Percentiles rank a stretch among this genome's conserved stretches.
Conservation (phyloP, 2,113 vertebrate species). For the Craseonycteris thonglongyai region DNA sequence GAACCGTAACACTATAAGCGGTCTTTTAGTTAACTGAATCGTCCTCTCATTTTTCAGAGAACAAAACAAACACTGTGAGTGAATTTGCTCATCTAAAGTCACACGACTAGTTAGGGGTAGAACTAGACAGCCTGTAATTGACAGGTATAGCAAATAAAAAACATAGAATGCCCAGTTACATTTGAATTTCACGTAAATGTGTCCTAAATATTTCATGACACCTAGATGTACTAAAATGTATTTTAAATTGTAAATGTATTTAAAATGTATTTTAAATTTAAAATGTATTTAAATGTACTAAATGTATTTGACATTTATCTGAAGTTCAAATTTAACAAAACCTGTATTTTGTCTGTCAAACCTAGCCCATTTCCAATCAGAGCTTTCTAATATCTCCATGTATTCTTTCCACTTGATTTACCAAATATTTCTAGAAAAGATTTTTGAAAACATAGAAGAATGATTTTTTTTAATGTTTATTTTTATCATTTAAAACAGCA, state of each 20-base stretch:
- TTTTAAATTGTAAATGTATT: no score
- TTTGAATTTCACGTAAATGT: not conserved
- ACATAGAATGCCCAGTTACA: not conserved
- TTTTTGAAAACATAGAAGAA: not conserved
- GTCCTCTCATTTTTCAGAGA: not conserved
- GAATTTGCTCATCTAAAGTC: not conserved
- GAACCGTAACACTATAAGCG: not conserved
- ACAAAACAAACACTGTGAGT: not conserved
- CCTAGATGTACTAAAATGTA: not conserved
- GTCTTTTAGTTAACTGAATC: not conserved
- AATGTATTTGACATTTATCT: not conserved
- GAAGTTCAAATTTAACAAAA: not conserved
- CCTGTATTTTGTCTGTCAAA: not conserved
- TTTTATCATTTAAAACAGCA: not conserved
- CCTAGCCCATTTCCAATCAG: not conserved
- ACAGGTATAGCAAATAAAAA: not conserved
- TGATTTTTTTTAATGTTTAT: not conserved
- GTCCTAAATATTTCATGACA: not conserved
- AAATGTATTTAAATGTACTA: no score
- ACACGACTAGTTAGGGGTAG: not conserved
- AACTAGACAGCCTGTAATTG: not conserved
- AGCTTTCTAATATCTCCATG: not conserved
- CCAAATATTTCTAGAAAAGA: not conserved
- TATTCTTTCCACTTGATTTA: not conserved
- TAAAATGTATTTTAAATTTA: no score